phyloP scores from a whole-genome alignment of 2,797 vertebrate genomes.

The Scolopax bukidnonensis region DNA sequence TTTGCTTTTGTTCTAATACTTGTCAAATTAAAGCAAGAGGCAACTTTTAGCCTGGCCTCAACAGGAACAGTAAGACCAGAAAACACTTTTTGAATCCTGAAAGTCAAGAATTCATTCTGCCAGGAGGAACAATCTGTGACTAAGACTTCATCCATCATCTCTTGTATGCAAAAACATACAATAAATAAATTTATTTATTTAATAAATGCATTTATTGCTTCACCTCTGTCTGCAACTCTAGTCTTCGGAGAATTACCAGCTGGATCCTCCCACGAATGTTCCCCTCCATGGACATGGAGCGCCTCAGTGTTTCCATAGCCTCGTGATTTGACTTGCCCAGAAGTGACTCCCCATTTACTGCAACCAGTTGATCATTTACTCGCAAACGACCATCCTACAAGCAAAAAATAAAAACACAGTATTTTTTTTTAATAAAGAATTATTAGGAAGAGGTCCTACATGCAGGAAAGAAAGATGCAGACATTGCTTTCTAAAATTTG shows the following conservation, averaged over 20 bases:
- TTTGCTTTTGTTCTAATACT: not conserved
- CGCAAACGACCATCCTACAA: slow-evolving; percentile 90
- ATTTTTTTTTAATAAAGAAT: not conserved
- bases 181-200: no score
- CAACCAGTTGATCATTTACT: slow-evolving; percentile 93
- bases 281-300: slow-evolving; percentile 97
- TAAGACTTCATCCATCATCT: not conserved
- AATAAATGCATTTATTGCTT: not conserved
- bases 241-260: slow-evolving; percentile 87
- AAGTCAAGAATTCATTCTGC: not conserved
- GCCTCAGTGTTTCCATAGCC: slow-evolving; percentile 95
- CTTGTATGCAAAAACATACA: not conserved
- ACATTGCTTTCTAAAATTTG: not conserved
- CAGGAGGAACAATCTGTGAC: not conserved
- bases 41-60: not conserved
- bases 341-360: slow-evolving; percentile 92
- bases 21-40: not conserved
- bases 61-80: not conserved
- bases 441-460: not conserved
- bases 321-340: slow-evolving; percentile 92
- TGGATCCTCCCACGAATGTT: slow-evolving; percentile 94
- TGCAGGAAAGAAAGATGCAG: not conserved
- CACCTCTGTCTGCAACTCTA: slow-evolving; percentile 75
- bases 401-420: not conserved
- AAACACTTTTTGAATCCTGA: not conserved